These are phyloP conservation scores for Polypedilum pembai DNA, from an alignment of 1,140 invertebrate genomes.

Conservation along the genomic window DNA sequence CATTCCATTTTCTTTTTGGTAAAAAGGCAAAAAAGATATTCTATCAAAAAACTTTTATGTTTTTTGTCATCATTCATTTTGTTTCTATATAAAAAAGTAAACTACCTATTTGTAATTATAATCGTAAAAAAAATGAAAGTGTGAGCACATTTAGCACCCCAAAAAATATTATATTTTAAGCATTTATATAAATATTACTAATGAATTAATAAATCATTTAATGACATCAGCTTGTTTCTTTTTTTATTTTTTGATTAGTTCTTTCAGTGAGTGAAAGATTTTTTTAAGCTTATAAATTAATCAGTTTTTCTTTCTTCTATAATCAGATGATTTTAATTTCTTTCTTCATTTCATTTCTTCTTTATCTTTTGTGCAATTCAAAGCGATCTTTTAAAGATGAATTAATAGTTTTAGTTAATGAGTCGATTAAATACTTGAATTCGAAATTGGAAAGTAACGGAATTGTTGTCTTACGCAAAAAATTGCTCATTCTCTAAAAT, in stretches of 20 bases:
- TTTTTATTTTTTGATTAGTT: background rate
- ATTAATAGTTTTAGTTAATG: background rate
- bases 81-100: constrained; percentile 6
- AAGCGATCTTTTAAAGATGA: background rate
- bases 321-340: constrained; percentile 1
- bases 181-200: constrained; percentile 1
- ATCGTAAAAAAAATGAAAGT: background rate
- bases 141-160: background rate
- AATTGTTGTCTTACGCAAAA: background rate
- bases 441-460: constrained; percentile 10
- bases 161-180: background rate
- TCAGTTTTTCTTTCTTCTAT: background rate
- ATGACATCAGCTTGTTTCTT: background rate
- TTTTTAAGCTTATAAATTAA: constrained; percentile 13
- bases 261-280: background rate
- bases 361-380: constrained; percentile 5
- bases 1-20: background rate
- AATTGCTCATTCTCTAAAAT: constrained; percentile 1
- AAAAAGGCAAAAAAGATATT: constrained; percentile 3
- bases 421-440: constrained; percentile 18
- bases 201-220: constrained; percentile 4
- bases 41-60: background rate
- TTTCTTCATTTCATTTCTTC: too few species aligned
- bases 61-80: background rate
- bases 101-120: background rate